phyloP scores from a whole-genome alignment of 2,113 vertebrate species.

The Brienomyrus longianalis region DNA sequence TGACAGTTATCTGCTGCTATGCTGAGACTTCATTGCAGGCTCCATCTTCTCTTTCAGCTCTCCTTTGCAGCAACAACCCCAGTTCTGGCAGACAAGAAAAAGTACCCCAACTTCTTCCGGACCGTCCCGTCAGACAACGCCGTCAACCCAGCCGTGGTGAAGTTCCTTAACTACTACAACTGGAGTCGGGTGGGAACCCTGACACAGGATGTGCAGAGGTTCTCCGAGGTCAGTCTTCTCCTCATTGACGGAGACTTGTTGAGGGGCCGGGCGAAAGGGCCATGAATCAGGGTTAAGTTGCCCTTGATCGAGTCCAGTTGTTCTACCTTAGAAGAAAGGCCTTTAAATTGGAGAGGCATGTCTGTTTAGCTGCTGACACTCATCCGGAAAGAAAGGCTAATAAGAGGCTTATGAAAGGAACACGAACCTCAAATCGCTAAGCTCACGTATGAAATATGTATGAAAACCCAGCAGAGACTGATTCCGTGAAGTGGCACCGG shows the following conservation, averaged over 20 bases:
- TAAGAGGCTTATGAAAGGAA: background rate
- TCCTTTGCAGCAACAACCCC: constrained; percentile 97
- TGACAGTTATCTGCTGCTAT: background rate
- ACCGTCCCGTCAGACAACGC: constrained; percentile 97
- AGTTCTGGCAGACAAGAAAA: constrained; percentile 95
- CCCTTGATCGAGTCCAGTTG: background rate
- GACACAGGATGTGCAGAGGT: constrained; percentile 93
- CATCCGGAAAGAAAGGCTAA: background rate
- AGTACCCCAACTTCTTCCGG: constrained; percentile 97
- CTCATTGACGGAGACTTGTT: background rate
- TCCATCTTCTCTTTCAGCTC: constrained; percentile 65
- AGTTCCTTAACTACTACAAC: constrained; percentile 84
- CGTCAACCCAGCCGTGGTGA: constrained; percentile 93
- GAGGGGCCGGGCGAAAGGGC: no score
- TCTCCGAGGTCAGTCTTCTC: constrained; percentile 81
- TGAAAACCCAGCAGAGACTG: background rate
- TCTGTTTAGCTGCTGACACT: background rate
- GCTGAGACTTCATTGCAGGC: background rate
- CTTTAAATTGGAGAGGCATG: background rate
- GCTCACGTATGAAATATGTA: background rate
- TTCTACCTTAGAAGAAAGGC: background rate
- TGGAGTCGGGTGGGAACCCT: constrained; percentile 95
- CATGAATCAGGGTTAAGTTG: background rate
- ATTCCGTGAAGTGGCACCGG: background rate
- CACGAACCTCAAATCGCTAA: background rate